These are phyloP conservation scores for Sturnus vulgaris DNA, from an alignment of 2,113 vertebrate genomes.

Conservation along the genomic window DNA sequence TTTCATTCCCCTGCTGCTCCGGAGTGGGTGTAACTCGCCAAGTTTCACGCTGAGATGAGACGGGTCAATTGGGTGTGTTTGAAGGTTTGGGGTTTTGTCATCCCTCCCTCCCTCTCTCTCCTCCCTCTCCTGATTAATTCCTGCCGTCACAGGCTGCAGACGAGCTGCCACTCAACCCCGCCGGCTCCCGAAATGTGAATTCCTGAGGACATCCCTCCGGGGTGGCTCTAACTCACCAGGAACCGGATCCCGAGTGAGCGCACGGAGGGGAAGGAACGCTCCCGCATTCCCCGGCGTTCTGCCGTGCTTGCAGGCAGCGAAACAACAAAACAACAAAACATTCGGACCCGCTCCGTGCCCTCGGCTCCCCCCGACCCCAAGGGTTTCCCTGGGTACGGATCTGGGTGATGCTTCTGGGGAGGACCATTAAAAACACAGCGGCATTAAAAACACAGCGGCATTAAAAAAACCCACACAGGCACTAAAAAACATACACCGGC, in stretches of 20 bases:
- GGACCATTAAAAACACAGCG: fast-evolving
- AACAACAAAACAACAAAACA: not conserved
- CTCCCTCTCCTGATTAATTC: slow-evolving; percentile 34
- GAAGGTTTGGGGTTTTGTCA: slow-evolving; percentile 47
- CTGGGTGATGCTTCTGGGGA: not conserved
- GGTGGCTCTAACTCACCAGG: not conserved
- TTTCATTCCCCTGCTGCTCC: slow-evolving; percentile 57
- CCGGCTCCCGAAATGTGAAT: not conserved
- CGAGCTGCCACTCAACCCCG: slow-evolving; percentile 8
- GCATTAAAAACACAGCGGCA: not conserved
- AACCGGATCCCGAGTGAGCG: not conserved
- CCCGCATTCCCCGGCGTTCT: not conserved
- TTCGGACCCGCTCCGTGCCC: not conserved
- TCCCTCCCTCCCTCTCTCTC: not conserved
- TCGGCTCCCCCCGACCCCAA: fast-evolving
- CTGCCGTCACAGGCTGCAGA: not conserved
- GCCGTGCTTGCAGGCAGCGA: not conserved
- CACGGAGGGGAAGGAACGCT: not conserved
- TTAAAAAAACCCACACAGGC: not conserved
- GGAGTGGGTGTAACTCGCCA: slow-evolving; percentile 72
- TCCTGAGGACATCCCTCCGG: not conserved
- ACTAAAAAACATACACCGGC: not conserved
- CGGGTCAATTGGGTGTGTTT: slow-evolving; percentile 73
- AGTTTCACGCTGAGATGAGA: slow-evolving; percentile 67
- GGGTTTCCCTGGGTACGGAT: fast-evolving